phyloP scores from a whole-genome alignment of 2,797 vertebrate species.

The Mycteria americana region DNA sequence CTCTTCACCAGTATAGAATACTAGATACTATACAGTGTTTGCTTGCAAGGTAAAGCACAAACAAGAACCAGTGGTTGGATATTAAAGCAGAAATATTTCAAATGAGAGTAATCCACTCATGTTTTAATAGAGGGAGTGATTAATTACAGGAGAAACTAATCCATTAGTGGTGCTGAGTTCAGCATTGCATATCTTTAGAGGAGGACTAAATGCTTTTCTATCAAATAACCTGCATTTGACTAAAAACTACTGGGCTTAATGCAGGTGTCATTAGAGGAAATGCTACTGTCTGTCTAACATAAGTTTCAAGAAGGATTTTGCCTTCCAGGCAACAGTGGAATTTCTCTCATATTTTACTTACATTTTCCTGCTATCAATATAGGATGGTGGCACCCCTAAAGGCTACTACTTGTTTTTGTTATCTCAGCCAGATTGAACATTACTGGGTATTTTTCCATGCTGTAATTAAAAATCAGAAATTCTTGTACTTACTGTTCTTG shows the following conservation, averaged over 20 bases:
- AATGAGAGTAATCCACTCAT: background rate
- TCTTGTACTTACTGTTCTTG: conserved; percentile 67
- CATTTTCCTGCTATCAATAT: background rate
- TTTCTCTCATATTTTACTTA: background rate
- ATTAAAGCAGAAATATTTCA: background rate
- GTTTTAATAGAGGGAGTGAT: background rate
- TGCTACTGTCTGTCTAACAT: background rate
- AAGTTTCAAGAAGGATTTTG: background rate
- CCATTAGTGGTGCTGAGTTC: background rate
- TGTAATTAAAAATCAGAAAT: background rate
- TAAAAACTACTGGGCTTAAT: background rate
- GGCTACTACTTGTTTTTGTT: background rate
- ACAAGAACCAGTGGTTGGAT: background rate
- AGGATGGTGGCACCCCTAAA: background rate
- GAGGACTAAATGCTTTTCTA: background rate
- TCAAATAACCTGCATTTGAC: background rate
- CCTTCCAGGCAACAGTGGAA: background rate
- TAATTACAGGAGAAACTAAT: background rate
- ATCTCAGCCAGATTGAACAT: background rate
- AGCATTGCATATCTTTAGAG: background rate
- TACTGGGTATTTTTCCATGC: background rate
- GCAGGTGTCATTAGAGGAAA: background rate
- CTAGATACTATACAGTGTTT: background rate
- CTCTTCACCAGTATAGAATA: background rate
- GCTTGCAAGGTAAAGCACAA: background rate